phyloP scores from a whole-genome alignment of 1,140 invertebrate species.

The Potamilus streckersoni region DNA sequence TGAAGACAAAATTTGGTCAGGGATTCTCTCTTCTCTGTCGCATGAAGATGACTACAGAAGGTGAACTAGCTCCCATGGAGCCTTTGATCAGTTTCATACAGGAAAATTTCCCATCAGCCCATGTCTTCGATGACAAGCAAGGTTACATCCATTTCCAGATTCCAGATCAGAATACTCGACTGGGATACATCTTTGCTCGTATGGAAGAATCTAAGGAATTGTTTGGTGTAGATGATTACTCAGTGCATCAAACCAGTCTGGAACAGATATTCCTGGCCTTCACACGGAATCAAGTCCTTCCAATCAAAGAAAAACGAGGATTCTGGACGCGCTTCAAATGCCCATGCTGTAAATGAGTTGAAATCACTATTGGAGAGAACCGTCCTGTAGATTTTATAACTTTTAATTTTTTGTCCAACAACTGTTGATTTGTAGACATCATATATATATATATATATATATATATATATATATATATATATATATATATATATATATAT shows the following conservation, averaged over 20 bases:
- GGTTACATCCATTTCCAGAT: constrained; percentile 73
- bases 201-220: constrained; percentile 71
- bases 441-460: no score
- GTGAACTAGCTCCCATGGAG: constrained; percentile 4
- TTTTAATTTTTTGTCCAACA: no score
- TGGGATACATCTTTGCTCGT: constrained; percentile 75
- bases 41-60: constrained; percentile 29
- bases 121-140: constrained; percentile 77
- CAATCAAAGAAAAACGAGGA: constrained; percentile 19
- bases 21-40: constrained; percentile 64
- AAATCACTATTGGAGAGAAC: no score
- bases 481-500: no score
- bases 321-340: no score
- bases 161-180: constrained; percentile 65
- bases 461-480: no score
- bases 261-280: constrained; percentile 70
- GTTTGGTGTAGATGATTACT: constrained; percentile 78
- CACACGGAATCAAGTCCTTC: constrained; percentile 66
- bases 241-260: constrained; percentile 81
- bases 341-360: no score
- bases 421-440: no score
- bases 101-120: constrained; percentile 37
- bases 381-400: no score
- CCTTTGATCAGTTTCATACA: constrained; percentile 40
- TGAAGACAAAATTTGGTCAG: constrained; percentile 66